These are phyloP conservation scores for Drosophila albomicans DNA, from an alignment of 1,140 invertebrate species.

Conservation along the genomic window DNA sequence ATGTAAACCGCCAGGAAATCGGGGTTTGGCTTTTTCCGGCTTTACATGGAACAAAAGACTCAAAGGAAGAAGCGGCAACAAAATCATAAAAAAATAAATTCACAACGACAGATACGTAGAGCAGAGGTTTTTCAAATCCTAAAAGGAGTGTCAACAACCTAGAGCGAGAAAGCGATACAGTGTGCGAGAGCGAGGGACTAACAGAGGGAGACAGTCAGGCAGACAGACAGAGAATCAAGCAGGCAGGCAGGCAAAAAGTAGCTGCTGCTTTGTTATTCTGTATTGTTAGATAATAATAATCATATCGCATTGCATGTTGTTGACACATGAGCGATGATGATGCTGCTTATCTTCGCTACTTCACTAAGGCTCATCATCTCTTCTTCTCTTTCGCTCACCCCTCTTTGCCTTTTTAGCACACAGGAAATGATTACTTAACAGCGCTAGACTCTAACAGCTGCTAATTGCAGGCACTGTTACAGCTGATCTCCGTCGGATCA, in stretches of 20 bases:
- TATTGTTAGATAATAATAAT: conserved; percentile 83
- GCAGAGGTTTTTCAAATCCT: conserved; percentile 63
- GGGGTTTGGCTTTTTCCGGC: conserved; percentile 83
- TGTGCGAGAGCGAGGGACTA: neutral
- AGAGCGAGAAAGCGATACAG: conserved; percentile 25
- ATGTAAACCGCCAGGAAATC: conserved; percentile 83
- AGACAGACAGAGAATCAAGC: conserved; percentile 13
- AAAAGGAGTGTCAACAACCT: conserved; percentile 73
- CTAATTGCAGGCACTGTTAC: conserved; percentile 48
- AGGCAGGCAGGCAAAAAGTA: conserved; percentile 74
- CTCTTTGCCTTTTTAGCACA: conserved; percentile 27
- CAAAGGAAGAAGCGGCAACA: conserved; percentile 60
- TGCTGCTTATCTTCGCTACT: conserved; percentile 51
- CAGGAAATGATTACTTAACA: conserved; percentile 50
- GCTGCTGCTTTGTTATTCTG: conserved; percentile 75
- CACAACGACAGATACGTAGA: conserved; percentile 68
- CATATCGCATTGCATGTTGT: conserved; percentile 83
- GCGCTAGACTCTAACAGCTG: conserved; percentile 63
- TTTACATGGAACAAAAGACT: conserved; percentile 70
- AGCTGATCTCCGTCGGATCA: neutral
- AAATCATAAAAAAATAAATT: conserved; percentile 62
- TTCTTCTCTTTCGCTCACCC: conserved; percentile 17
- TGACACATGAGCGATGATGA: conserved; percentile 82
- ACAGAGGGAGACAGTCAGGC: conserved; percentile 10
- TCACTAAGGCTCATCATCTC: neutral